Evolutionary conservation across 2,888 invertebrate species (phyloP), one percentile per base, ranked within the genome.

Genomic region (Andrena bucephala): DNA sequence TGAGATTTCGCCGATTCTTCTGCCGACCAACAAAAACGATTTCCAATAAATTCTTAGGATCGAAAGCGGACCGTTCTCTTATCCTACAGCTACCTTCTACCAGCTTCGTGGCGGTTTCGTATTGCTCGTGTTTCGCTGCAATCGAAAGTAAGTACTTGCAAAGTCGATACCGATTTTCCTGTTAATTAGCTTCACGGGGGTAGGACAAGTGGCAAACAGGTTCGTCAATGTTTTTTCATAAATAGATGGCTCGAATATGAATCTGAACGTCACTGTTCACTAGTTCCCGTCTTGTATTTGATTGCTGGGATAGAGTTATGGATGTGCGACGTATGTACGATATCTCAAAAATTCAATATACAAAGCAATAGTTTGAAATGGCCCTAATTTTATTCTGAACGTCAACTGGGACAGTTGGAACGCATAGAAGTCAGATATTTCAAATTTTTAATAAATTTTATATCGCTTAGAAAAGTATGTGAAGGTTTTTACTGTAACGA

Each of bases 21-120:
- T 65, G 60, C 27, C 33, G 50, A 62, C 66, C 50, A 70, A 81
- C 75, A 84, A 84, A 84, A 86, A 81, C 84, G 75, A 65, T 76
- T 86, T 84, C 84, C 86, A 76, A 86, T 86, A 86, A 84, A 86
- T 81, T 77, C 75, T 52, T 76, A 50, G 59, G 24, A 63, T 82
- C 82, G 79, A 80, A 66, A 57, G 42, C 16, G 6, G 42, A 20
- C 65, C n/a, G 16, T 27, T 24, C 31, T 33, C 67, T 52, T 52
- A 54, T 42, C 48, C 65, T 24, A 16, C 16, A 8, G n/a, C 24
- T n/a, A 16, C 13, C 4, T 10, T 10, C 13, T 4, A 2, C 0
- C 10, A 27, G 1, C 24, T 8, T 42, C 24, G 0, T 6, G 6
- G 16, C 1, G 6, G 27, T n/a, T 29, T 3, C 27, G 36, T 52